Conservation (phyloP, 2,888 invertebrate genomes). For the Drosophila buzzatii region DNA sequence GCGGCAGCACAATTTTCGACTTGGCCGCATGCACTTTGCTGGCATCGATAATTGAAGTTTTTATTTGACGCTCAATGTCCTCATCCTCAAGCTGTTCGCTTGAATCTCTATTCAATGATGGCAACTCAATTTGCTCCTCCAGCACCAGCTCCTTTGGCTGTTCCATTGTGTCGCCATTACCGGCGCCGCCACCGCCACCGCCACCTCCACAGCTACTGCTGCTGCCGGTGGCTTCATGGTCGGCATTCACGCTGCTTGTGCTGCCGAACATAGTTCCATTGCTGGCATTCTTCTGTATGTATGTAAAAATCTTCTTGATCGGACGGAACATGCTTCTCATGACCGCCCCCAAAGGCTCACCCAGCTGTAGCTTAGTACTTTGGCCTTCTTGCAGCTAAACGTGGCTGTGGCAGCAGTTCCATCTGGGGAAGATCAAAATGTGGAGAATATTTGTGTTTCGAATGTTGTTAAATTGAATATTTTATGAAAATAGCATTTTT, state of each 20-base stretch:
- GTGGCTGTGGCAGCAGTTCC: conserved; percentile 22
- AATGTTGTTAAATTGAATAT: not conserved
- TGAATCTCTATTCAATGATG: not conserved
- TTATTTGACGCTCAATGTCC: conserved; percentile 81
- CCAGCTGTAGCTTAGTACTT: conserved; percentile 28
- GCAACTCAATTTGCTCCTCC: conserved; percentile 2
- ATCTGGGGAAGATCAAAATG: conserved; percentile 19
- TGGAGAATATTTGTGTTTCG: not conserved
- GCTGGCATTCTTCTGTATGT: conserved; percentile 85
- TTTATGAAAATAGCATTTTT: not conserved
- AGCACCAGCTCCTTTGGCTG: conserved; percentile 11
- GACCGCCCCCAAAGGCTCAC: conserved; percentile 35
- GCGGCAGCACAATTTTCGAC: conserved; percentile 45
- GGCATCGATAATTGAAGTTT: conserved; percentile 78
- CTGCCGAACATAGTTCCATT: conserved; percentile 82
- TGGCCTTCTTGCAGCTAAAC: conserved; percentile 22
- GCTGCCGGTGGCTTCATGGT: conserved; percentile 31
- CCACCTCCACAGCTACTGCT: not conserved
- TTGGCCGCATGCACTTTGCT: conserved; percentile 66
- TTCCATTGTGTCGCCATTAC: not conserved
- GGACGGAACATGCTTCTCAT: conserved; percentile 83
- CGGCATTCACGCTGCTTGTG: conserved; percentile 45
- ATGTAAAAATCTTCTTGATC: conserved; percentile 84
- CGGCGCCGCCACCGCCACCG: not conserved
- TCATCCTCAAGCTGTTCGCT: conserved; percentile 42